A percentile compares a stretch with the other conserved stretches of the same genome.
phyloP scores from a whole-genome alignment of 2,797 vertebrate genomes.

The Rhabdophis nuchalis region DNA sequence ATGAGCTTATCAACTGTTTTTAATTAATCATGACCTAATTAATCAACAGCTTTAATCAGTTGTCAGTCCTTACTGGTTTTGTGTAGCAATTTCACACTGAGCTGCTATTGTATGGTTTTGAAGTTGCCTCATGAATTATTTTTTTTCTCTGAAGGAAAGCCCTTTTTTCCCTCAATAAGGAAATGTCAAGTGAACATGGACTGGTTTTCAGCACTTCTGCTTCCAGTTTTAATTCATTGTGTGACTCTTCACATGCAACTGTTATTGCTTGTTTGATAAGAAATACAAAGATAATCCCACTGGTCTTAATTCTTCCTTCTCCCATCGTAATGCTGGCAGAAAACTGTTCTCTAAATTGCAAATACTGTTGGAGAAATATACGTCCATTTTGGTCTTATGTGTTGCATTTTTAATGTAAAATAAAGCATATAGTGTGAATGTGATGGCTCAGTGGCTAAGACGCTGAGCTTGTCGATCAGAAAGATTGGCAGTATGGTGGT shows the following conservation, averaged over 20 bases:
- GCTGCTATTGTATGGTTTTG: constrained; percentile 30
- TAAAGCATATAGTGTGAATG: no score
- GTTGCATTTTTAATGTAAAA: not conserved
- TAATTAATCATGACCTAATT: not conserved
- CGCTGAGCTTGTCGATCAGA: no score
- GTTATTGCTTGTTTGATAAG: constrained; percentile 1
- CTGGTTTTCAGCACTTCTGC: not conserved
- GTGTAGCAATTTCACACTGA: constrained; percentile 2
- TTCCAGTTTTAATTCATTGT: constrained; percentile 41
- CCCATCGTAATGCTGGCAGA: not conserved
- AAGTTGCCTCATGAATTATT: constrained; percentile 16
- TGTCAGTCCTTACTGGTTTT: not conserved
- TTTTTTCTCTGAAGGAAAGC: constrained; percentile 21
- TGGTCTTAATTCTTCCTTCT: not conserved
- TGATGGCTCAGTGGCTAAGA: no score
- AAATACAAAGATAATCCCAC: constrained; percentile 16
- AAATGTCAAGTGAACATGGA: not conserved
- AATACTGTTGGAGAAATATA: not conserved
- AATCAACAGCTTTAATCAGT: not conserved
- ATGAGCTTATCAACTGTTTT: not conserved
- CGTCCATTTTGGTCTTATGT: not conserved
- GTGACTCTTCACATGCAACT: constrained; percentile 32
- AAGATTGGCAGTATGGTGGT: no score
- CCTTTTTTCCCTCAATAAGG: not conserved
- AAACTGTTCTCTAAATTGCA: not conserved